phyloP scores from a whole-genome alignment of 2,797 vertebrate genomes.

The Schizopygopsis malacanthus region DNA sequence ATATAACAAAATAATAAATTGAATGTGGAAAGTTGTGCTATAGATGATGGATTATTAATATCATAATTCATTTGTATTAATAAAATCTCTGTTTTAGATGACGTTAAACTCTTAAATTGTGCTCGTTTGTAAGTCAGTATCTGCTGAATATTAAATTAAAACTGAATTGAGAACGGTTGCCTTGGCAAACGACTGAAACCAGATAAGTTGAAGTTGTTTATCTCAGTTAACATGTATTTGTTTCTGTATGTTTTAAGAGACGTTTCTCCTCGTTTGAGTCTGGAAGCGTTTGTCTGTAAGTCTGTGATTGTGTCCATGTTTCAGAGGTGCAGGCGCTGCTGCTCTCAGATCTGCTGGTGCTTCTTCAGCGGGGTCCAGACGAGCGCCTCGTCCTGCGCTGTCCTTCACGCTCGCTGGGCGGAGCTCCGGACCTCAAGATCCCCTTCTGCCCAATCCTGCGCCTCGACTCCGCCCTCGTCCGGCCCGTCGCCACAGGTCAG shows the following conservation, averaged over 20 bases:
- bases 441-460: slow-evolving; percentile 79
- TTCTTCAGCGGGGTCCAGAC: slow-evolving; percentile 87
- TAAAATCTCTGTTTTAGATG: no score
- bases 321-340: slow-evolving; percentile 91
- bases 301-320: not conserved
- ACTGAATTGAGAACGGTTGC: not conserved
- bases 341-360: slow-evolving; percentile 88
- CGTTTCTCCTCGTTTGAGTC: no score
- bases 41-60: no score
- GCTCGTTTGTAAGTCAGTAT: no score
- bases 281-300: no score
- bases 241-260: not conserved
- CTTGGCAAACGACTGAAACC: not conserved
- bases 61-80: no score
- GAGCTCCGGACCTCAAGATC: slow-evolving; percentile 72
- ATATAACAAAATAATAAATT: no score
- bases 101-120: no score
- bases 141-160: not conserved
- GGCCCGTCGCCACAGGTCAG: slow-evolving; percentile 78
- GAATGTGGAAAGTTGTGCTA: no score
- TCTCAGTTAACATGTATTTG: not conserved
- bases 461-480: slow-evolving; percentile 78
- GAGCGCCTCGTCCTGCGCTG: slow-evolving; percentile 89
- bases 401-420: slow-evolving; percentile 82
- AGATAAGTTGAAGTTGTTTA: not conserved